Percentiles rank a stretch among this genome's conserved stretches.
phyloP scores from a whole-genome alignment of 2,797 vertebrate genomes.

The Tenualosa ilisha region DNA sequence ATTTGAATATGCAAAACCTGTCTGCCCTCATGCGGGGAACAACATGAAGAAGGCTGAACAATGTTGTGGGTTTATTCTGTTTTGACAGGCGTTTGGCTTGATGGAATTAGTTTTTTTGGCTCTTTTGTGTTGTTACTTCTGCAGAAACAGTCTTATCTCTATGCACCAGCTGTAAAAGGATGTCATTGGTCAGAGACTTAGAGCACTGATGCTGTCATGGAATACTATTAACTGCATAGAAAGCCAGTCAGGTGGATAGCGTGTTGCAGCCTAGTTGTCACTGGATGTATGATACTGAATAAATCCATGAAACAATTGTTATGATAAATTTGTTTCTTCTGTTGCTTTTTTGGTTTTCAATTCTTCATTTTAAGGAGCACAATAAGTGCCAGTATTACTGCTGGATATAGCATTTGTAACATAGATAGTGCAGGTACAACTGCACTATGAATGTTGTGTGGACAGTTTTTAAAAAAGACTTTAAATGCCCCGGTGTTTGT shows the following conservation, averaged over 20 bases:
- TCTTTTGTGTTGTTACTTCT: not conserved
- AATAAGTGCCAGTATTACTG: too few species aligned
- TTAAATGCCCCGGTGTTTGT: too few species aligned
- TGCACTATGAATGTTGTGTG: too few species aligned
- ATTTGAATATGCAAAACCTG: conserved; percentile 51
- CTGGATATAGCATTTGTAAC: too few species aligned
- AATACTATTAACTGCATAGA: not conserved
- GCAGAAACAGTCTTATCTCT: not conserved
- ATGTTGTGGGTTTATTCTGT: not conserved
- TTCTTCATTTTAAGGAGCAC: too few species aligned
- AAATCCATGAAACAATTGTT: not conserved
- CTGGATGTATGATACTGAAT: not conserved
- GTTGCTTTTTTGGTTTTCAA: too few species aligned
- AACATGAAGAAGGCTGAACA: conserved; percentile 3
- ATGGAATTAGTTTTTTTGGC: not conserved
- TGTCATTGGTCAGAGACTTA: not conserved
- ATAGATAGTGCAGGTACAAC: too few species aligned
- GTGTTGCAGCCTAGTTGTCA: not conserved
- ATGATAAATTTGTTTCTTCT: not conserved
- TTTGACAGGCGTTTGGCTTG: not conserved
- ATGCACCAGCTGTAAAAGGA: not conserved
- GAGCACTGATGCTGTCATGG: not conserved
- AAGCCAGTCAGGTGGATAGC: not conserved
- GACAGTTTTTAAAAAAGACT: too few species aligned
- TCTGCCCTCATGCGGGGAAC: not conserved